A percentile compares a stretch with the other conserved stretches of the same genome.
phyloP scores from a whole-genome alignment of 2,113 vertebrate genomes.

The Orientallactaga bullata region DNA sequence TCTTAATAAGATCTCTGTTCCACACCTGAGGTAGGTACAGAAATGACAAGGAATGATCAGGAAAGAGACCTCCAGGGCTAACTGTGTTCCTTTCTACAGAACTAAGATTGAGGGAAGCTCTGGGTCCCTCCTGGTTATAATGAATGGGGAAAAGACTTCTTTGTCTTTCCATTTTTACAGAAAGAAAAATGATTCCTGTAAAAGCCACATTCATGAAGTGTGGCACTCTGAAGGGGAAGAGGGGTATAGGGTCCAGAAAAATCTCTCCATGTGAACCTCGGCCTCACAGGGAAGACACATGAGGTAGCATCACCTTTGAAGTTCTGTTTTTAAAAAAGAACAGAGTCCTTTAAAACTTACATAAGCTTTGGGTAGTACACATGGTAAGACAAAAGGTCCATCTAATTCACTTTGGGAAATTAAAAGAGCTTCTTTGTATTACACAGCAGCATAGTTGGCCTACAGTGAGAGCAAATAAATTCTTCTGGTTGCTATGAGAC shows the following conservation, averaged over 20 bases:
- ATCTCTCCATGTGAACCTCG: not conserved
- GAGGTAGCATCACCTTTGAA: not conserved
- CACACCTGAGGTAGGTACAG: not conserved
- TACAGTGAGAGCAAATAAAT: conserved; percentile 64
- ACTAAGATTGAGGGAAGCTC: not conserved
- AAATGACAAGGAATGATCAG: not conserved
- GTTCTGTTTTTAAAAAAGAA: conserved; percentile 53
- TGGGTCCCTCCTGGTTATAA: not conserved
- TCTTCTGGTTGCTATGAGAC: conserved; percentile 75
- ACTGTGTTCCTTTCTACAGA: not conserved
- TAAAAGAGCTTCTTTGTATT: conserved; percentile 71
- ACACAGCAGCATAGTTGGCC: conserved; percentile 48
- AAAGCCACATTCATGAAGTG: not conserved
- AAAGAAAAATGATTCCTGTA: not conserved
- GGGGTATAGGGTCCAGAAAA: not conserved
- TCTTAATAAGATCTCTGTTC: not conserved
- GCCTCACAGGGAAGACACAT: not conserved
- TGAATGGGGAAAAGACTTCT: not conserved
- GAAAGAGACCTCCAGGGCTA: not conserved
- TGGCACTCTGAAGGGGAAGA: not conserved
- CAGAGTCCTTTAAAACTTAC: not conserved
- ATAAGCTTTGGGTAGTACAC: not conserved
- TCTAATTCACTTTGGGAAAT: conserved; percentile 73
- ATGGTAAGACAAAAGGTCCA: not conserved
- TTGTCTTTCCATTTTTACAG: conserved; percentile 13